phyloP scores from a whole-genome alignment of 2,797 vertebrate genomes.

The Chaetophractus vellerosus region DNA sequence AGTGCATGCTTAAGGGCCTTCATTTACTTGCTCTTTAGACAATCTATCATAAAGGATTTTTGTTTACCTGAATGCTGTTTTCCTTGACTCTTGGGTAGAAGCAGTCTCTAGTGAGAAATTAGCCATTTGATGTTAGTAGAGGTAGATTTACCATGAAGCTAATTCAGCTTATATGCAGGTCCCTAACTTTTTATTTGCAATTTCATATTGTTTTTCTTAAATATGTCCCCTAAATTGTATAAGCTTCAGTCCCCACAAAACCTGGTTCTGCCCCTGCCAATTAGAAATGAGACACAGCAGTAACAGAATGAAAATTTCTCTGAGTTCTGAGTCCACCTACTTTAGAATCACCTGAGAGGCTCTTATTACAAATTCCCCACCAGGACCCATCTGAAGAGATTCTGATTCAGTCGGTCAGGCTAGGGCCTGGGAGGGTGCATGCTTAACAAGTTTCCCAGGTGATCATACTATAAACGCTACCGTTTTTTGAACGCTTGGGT shows the following conservation, averaged over 20 bases:
- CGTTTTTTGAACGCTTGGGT: neutral
- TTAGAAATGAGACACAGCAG: neutral
- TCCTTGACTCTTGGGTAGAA: constrained; percentile 38
- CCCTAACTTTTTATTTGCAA: neutral
- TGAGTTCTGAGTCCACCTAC: neutral
- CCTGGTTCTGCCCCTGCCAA: neutral
- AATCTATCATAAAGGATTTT: neutral
- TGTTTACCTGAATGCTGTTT: constrained; percentile 9
- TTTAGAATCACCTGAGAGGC: neutral
- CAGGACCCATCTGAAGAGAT: neutral
- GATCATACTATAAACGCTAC: neutral
- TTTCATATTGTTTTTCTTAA: constrained; percentile 55
- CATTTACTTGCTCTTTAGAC: neutral
- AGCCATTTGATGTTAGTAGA: neutral
- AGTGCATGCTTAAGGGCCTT: neutral
- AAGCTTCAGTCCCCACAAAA: neutral
- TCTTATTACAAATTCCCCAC: neutral
- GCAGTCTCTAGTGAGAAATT: constrained; percentile 49
- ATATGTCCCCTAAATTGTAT: neutral
- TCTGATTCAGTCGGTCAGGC: neutral
- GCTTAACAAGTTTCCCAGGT: neutral
- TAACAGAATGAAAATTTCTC: neutral
- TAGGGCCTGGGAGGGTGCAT: neutral
- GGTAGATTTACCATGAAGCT: neutral
- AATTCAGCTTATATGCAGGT: neutral